Conservation (phyloP, 2,797 vertebrate genomes). For the Avahi laniger region DNA sequence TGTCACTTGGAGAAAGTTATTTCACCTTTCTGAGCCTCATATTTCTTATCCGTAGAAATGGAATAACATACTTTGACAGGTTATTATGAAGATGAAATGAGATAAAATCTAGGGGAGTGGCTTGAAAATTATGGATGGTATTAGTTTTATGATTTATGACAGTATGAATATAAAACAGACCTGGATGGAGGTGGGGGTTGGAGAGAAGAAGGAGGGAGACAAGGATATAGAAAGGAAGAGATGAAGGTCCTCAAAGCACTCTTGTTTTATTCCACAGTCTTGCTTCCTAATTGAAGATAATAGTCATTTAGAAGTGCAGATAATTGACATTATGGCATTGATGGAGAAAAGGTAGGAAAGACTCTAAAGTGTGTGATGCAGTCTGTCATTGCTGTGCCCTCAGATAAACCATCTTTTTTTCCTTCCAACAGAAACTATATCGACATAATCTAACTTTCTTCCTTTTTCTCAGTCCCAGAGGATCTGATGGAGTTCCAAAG, state of each 20-base stretch:
- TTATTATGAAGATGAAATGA: slow-evolving; percentile 22
- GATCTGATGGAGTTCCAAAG: background rate
- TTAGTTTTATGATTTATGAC: background rate
- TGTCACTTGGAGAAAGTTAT: background rate
- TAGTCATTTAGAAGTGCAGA: background rate
- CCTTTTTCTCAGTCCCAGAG: background rate
- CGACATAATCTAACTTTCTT: background rate
- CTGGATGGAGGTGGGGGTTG: background rate
- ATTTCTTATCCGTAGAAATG: background rate
- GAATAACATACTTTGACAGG: background rate
- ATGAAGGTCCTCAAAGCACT: background rate
- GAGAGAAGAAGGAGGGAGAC: background rate
- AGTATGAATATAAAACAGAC: background rate
- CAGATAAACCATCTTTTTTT: background rate
- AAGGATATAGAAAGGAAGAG: background rate
- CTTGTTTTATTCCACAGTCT: background rate
- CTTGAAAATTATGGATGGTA: background rate
- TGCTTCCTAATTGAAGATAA: background rate
- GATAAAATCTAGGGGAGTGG: background rate
- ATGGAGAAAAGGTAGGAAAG: background rate
- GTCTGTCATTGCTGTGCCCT: background rate
- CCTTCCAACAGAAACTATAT: background rate
- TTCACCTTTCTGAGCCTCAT: background rate
- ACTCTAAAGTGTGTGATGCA: background rate
- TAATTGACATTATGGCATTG: background rate